Evolutionary conservation across 2,888 invertebrate genomes (phyloP).

Genomic region (Agrotis clavis): DNA sequence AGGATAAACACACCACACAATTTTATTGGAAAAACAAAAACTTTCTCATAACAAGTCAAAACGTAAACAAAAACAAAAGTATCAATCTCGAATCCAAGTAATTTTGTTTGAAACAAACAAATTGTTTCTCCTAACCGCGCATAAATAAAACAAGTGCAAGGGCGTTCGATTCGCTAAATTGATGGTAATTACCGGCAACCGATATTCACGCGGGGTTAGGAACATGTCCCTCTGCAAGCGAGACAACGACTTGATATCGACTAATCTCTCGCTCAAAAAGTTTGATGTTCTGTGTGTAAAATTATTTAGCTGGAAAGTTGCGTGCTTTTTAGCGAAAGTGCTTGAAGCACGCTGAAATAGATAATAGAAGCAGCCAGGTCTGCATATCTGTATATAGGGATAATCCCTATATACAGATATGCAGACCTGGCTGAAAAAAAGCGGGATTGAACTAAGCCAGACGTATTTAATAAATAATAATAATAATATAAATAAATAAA

Average conservation of each 20-base stretch:
- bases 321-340: too few species aligned
- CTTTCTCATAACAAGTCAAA: conserved; percentile 18
- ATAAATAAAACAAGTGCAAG: conserved; percentile 76
- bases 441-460: too few species aligned
- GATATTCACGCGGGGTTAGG: conserved; percentile 52
- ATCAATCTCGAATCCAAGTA: conserved; percentile 42
- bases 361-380: too few species aligned
- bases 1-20: background rate
- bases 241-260: background rate
- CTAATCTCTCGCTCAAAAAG: background rate
- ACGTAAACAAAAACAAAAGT: conserved; percentile 52
- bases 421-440: too few species aligned
- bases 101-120: conserved; percentile 49
- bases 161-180: conserved; percentile 78
- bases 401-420: too few species aligned
- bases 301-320: too few species aligned
- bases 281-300: too few species aligned
- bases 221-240: background rate
- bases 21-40: conserved; percentile 17
- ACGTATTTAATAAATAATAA: too few species aligned
- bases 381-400: too few species aligned
- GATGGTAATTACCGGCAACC: conserved; percentile 77
- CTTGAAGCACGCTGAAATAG: too few species aligned
- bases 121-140: conserved; percentile 44
- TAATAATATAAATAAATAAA: too few species aligned